These are phyloP conservation scores for Tetraneura akinire DNA, from an alignment of 1,140 invertebrate genomes.

Conservation along the genomic window DNA sequence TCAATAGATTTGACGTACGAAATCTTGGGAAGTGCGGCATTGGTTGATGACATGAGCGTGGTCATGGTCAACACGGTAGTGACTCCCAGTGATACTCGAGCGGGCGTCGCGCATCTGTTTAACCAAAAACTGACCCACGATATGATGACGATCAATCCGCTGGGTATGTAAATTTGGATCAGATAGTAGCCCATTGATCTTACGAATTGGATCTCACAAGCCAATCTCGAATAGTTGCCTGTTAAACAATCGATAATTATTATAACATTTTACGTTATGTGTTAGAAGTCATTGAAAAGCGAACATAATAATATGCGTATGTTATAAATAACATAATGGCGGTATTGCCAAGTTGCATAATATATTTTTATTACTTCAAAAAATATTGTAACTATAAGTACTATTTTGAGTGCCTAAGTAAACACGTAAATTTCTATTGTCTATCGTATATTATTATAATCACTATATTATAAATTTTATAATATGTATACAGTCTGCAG, in stretches of 20 bases:
- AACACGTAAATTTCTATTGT: too few relatives aligned
- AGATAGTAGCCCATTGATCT: conserved; percentile 98
- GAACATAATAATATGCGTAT: too few relatives aligned
- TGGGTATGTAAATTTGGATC: conserved; percentile 99
- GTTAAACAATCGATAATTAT: conserved; percentile 49
- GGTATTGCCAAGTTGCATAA: too few relatives aligned
- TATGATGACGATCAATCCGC: conserved; percentile 97
- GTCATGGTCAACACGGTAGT: conserved; percentile 99
- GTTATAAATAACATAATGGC: too few relatives aligned
- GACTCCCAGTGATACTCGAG: conserved; percentile 92
- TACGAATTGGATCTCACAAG: conserved; percentile 96
- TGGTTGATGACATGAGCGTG: conserved; percentile 97
- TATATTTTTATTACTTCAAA: too few relatives aligned
- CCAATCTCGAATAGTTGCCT: conserved; percentile 98
- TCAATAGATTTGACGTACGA: conserved; percentile 98
- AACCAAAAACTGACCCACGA: conserved; percentile 97
- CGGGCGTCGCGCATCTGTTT: conserved; percentile 93
- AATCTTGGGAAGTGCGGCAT: conserved; percentile 96
- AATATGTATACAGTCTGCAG: too few relatives aligned
- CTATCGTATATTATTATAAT: too few relatives aligned
- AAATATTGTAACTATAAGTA: too few relatives aligned
- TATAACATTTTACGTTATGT: too few relatives aligned
- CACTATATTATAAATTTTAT: too few relatives aligned
- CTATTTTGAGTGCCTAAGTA: too few relatives aligned
- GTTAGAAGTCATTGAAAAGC: too few relatives aligned